Evolutionary conservation across 2,888 invertebrate genomes (phyloP).

Genomic region (Habrosyne pyritoides): DNA sequence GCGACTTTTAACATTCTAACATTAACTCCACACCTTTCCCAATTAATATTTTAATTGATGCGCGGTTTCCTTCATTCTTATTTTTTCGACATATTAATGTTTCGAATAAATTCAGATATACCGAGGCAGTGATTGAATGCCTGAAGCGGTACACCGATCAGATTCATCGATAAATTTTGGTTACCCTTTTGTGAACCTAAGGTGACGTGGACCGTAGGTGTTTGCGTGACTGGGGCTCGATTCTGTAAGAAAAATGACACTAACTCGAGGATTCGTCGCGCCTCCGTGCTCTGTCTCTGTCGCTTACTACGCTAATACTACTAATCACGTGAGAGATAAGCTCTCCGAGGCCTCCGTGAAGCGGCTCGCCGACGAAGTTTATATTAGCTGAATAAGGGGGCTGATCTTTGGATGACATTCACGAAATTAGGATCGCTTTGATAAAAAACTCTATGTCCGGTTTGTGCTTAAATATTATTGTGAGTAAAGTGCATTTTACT

Average conservation of each 20-base stretch:
- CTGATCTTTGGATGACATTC: slow-evolving; percentile 1
- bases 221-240: too few relatives aligned
- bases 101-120: slow-evolving; percentile 58
- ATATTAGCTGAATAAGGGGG: too few relatives aligned
- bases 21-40: slow-evolving; percentile 41
- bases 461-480: background rate
- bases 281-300: too few relatives aligned
- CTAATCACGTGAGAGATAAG: too few relatives aligned
- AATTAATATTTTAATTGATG: slow-evolving; percentile 74
- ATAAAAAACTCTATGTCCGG: background rate
- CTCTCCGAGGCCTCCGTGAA: too few relatives aligned
- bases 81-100: slow-evolving; percentile 72
- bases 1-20: background rate
- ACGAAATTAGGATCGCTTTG: background rate
- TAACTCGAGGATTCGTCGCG: too few relatives aligned
- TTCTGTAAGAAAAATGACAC: too few relatives aligned
- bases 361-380: too few relatives aligned
- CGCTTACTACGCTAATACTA: too few relatives aligned
- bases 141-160: slow-evolving; percentile 33
- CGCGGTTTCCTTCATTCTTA: slow-evolving; percentile 66
- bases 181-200: background rate
- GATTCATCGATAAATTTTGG: slow-evolving; percentile 14
- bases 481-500: too few relatives aligned
- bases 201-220: background rate
- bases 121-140: slow-evolving; percentile 62